Percentiles rank a stretch among this genome's conserved stretches.
These are phyloP conservation scores for Ephialtes manifestator DNA, from an alignment of 2,888 invertebrate genomes.

Conservation along the genomic window DNA sequence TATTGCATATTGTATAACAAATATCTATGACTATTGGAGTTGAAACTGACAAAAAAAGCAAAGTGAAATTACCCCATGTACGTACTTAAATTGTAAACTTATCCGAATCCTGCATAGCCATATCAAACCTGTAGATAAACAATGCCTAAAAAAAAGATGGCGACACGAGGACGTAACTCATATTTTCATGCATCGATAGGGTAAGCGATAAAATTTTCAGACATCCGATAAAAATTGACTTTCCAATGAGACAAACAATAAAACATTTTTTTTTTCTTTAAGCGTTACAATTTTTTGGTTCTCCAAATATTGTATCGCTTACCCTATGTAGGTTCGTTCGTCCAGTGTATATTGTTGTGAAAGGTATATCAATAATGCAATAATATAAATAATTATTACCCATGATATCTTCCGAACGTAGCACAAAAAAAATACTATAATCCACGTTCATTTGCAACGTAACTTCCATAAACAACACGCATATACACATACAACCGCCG, in stretches of 20 bases:
- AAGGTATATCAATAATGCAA: conserved; percentile 30
- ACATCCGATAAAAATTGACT: too few relatives aligned
- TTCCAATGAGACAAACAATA: too few relatives aligned
- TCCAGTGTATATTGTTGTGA: conserved; percentile 39
- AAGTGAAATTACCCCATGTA: conserved; percentile 36
- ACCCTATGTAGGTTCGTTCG: too few relatives aligned
- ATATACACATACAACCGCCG: conserved; percentile 7
- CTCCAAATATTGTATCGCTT: too few relatives aligned
- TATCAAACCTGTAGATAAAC: conserved; percentile 64
- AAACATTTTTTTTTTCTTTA: too few relatives aligned
- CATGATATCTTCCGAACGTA: conserved; percentile 35
- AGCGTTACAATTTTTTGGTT: too few relatives aligned
- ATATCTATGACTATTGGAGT: conserved; percentile 17
- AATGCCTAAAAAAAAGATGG: conserved; percentile 7
- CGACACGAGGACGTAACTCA: conserved; percentile 57
- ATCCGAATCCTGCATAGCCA: conserved; percentile 59
- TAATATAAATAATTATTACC: conserved; percentile 48
- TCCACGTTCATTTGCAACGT: conserved; percentile 33
- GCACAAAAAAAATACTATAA: conserved; percentile 20
- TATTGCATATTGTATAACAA: conserved; percentile 22
- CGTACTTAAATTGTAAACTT: conserved; percentile 52
- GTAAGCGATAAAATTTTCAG: too few relatives aligned
- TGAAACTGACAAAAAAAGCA: conserved; percentile 12
- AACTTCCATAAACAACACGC: conserved; percentile 14
- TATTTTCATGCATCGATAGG: conserved; percentile 63